A percentile compares a stretch with the other conserved stretches of the same genome.
These are phyloP conservation scores for Ctenomys sociabilis DNA, from an alignment of 2,113 vertebrate genomes.

Conservation along the genomic window DNA sequence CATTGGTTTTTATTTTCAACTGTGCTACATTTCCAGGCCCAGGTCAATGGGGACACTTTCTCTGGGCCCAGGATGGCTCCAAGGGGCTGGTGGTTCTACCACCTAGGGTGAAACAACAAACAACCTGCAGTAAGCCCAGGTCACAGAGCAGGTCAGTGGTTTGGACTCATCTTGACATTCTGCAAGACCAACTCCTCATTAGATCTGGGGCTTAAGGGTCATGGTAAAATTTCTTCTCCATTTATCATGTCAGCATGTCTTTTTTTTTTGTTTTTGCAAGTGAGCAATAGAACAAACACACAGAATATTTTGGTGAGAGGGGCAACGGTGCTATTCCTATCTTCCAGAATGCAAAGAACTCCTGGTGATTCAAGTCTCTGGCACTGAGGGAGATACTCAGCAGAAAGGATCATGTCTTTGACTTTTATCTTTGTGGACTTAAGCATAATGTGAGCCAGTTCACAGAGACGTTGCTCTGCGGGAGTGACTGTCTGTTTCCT, in stretches of 20 bases:
- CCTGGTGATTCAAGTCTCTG: conserved; percentile 46
- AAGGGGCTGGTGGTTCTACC: neutral
- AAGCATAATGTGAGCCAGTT: neutral
- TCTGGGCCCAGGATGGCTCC: neutral
- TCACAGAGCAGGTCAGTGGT: neutral
- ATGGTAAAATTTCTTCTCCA: conserved; percentile 30
- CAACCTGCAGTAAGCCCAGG: neutral
- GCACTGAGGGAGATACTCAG: conserved; percentile 2
- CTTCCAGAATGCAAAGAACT: conserved; percentile 55
- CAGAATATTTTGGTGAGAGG: conserved; percentile 49
- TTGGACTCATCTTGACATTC: conserved; percentile 33
- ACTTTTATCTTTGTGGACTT: conserved; percentile 64
- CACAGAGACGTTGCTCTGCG: neutral
- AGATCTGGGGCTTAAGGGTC: neutral
- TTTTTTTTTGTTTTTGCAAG: neutral
- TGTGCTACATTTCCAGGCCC: neutral
- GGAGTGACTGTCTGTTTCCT: neutral
- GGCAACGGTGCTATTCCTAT: neutral
- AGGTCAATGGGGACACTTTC: neutral
- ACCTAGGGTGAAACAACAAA: neutral
- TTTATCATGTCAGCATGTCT: neutral
- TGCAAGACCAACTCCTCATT: conserved; percentile 23
- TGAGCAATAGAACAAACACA: conserved; percentile 35
- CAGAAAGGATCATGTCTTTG: conserved; percentile 26
- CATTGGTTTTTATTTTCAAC: conserved; percentile 54